Base-by-base conservation (phyloP, 2,797 vertebrate genomes). In the Urophycis tenuis region DNA sequence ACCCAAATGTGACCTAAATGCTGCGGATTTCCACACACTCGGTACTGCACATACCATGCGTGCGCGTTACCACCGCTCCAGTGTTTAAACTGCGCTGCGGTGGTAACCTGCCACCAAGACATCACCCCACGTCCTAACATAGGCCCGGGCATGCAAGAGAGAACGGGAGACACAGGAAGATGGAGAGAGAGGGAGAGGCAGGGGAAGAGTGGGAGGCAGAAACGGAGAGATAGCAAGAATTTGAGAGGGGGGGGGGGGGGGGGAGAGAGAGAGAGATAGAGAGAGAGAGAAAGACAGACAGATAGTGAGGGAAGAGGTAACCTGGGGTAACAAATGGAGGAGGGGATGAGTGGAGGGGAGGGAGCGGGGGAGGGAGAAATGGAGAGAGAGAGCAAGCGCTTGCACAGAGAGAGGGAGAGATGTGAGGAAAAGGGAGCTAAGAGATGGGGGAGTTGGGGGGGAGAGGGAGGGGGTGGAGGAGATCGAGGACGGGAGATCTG, bases 121-220 rank as follows among this genome's bases (percentile, higher is more conserved):
- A 74, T 83, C 78, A 88, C 85, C 83, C 22, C 53, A 78, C 77
- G 25, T 75, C 83, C 81, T 85, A 12, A 34, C 72, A 77, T 81
- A 72, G 73, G 78, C 71, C 77, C 81, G 77, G 80, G 77, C 86
- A 85, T 74, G 82, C 84, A 78, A 36, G 31, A n/a, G 71, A 72
- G 32, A 32, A 7, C 9, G 32, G 71, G 17, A 36, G 71, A 15
- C 9, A n/a, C 33, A 22, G 31, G 25, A 14, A 70, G 70, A 19
- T 22, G 25, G 60, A 29, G n/a, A 2, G 31, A 14, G 70, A 33
- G 70, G n/a, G 71, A 22, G 12, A 9, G 31, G 22, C 17, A n/a
- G 71, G 22, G 71, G n/a, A n/a, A n/a, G n/a, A n/a, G n/a, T n/a
- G n/a, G n/a, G n/a, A n/a, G n/a, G n/a, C n/a, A 72, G 71, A 12